Evolutionary conservation across 2,797 vertebrate genomes (phyloP).

Genomic region (Kryptopterus vitreolus): DNA sequence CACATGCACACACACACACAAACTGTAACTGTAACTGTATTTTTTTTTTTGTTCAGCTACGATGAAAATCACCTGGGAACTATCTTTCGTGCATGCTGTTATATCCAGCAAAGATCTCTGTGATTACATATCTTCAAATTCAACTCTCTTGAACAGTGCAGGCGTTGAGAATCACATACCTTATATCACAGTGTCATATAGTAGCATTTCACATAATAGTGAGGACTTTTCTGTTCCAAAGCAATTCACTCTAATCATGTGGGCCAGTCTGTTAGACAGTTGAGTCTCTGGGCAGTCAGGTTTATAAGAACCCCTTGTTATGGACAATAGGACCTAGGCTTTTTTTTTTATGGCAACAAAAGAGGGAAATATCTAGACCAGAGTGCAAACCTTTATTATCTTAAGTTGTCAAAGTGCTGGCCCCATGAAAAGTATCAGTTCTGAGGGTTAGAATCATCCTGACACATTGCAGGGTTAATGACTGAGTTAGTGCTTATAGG

Average conservation of each 20-base stretch:
- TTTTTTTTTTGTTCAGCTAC: neutral
- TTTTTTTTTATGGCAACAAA: neutral
- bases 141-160: neutral
- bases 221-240: neutral
- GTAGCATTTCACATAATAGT: neutral
- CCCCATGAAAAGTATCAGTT: neutral
- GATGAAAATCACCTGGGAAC: neutral
- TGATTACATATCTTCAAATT: neutral
- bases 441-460: too few relatives aligned
- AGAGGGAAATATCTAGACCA: neutral
- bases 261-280: neutral
- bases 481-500: neutral
- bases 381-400: neutral
- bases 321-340: neutral
- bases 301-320: neutral
- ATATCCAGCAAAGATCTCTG: neutral
- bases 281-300: neutral
- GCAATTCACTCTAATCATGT: neutral
- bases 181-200: neutral
- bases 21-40: slow-evolving; percentile 1
- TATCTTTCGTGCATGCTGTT: neutral
- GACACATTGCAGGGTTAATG: neutral
- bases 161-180: neutral
- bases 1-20: slow-evolving; percentile 5
- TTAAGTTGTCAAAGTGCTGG: neutral